Evolutionary conservation across 1,140 invertebrate genomes (phyloP), one percentile per base, ranked within the genome.

Genomic region (Temnothorax longispinosus): DNA sequence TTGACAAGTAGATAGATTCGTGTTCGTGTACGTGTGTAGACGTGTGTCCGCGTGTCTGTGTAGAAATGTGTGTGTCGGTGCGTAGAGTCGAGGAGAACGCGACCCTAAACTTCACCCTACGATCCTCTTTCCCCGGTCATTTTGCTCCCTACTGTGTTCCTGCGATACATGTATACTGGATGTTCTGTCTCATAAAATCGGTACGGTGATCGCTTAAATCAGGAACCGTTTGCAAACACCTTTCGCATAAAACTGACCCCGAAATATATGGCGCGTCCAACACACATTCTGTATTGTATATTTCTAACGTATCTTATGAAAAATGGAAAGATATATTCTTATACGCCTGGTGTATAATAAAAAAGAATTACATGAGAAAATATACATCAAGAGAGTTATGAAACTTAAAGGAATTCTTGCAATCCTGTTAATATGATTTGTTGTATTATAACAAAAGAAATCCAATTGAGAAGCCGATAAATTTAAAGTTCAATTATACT

Each of bases 1-100:
- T 94, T 94, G 93, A 94, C 94, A 94, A 94, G 93, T 94, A 94
- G 94, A 94, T 93, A 93, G 90, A 91, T 89, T 90, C 52, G 85
- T 91, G 41, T 91, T 62, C 58, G 74, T 81, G 81, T 90, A 71
- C 58, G 38, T 78, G 21, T 27, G 13, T 67, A 52, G 21, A 38
- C 41, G 4, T 44, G 41, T 67, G 38, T 76, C 2, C 47, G 38
- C 15, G 27, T 64, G 3, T 15, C 10, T 35, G 21, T 62, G n/a
- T 58, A 18, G 69, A 50, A 11, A 18, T 74, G 35, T 50, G 44
- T 64, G 64, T 44, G 50, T 69, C 56, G 27, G 15, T 74, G 21
- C 21, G 44, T 50, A 62, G 54, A 82, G 54, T 74, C 67, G 54
- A 80, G 35, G 47, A 67, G 62, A 84, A 84, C 54, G 58, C 69